Conservation (phyloP, 2,113 vertebrate genomes). For the Hydropotes inermis region DNA sequence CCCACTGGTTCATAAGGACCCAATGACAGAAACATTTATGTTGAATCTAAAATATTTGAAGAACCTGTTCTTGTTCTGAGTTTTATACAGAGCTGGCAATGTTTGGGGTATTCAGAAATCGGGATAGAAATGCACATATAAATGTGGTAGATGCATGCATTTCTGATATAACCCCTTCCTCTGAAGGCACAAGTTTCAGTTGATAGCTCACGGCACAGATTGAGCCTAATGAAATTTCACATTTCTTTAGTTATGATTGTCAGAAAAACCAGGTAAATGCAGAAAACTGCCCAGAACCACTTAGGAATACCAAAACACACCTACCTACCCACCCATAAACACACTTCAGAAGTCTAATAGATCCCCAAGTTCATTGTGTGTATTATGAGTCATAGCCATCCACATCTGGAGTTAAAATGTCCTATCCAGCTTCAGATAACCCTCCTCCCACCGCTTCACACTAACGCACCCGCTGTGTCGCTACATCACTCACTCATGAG, state of each 20-base stretch:
- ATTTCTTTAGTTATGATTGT: background rate
- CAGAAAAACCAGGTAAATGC: background rate
- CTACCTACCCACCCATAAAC: background rate
- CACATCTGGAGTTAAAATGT: background rate
- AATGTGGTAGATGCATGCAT: background rate
- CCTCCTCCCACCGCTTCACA: background rate
- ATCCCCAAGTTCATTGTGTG: background rate
- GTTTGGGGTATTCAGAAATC: background rate
- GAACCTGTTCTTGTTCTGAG: background rate
- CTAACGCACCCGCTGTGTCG: background rate
- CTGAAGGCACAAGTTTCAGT: background rate
- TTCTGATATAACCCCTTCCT: background rate
- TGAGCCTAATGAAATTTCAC: background rate
- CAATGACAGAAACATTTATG: background rate
- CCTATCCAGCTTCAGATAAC: background rate
- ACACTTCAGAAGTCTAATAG: background rate
- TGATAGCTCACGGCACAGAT: background rate
- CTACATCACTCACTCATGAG: background rate
- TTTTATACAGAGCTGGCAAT: background rate
- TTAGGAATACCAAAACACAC: background rate
- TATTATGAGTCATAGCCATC: background rate
- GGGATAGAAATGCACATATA: background rate
- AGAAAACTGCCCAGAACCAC: background rate
- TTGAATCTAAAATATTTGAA: background rate
- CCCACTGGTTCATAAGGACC: background rate